Evolutionary conservation across 2,797 vertebrate genomes (phyloP).

Genomic region (Galaxias olidus): DNA sequence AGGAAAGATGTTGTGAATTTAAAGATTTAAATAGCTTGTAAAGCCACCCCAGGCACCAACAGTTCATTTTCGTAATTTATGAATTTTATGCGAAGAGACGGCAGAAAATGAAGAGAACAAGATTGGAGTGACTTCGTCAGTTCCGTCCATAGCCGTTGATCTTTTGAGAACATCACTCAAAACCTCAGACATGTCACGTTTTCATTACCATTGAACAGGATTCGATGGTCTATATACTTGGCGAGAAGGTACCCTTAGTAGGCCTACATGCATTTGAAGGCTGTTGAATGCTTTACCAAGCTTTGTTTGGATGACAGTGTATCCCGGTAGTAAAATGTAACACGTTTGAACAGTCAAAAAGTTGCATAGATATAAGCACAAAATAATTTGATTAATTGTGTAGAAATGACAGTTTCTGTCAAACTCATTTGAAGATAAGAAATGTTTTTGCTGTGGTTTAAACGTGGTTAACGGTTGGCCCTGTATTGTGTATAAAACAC

Average conservation of each 20-base stretch:
- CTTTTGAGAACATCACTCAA: neutral
- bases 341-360: no score
- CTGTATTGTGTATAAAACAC: no score
- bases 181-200: neutral
- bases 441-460: no score
- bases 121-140: neutral
- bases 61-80: constrained; percentile 84
- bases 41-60: constrained; percentile 81
- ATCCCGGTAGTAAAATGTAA: no score
- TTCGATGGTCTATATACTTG: no score
- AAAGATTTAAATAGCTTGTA: constrained; percentile 90
- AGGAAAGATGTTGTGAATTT: constrained; percentile 85
- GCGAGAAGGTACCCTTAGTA: no score
- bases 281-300: no score
- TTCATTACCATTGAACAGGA: neutral
- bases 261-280: no score
- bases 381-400: neutral
- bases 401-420: no score
- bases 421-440: no score
- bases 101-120: neutral
- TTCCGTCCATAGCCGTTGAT: constrained; percentile 2
- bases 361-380: neutral
- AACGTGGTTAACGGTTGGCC: no score
- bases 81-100: neutral
- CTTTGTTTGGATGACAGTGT: no score